Evolutionary conservation across 2,113 vertebrate genomes (phyloP).

Genomic region (Nothoprocta perdicaria): DNA sequence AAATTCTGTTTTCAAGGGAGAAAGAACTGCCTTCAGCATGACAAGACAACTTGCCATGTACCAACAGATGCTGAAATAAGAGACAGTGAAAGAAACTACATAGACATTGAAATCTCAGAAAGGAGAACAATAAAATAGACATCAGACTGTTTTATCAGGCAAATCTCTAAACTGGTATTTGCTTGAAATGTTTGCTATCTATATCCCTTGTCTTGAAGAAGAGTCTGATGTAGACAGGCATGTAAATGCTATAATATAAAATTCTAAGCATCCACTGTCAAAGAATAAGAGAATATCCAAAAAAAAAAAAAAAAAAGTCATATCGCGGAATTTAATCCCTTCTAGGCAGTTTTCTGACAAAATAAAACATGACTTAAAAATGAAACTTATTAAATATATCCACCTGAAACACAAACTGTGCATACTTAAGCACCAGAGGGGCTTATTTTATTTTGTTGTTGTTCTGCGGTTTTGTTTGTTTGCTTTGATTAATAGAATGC

Average conservation of each 20-base stretch:
- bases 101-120: background rate
- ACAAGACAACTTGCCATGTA: background rate
- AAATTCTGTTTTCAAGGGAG: background rate
- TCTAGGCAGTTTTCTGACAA: background rate
- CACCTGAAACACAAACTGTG: background rate
- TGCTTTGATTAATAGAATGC: background rate
- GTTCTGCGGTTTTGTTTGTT: background rate
- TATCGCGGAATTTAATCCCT: background rate
- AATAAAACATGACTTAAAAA: background rate
- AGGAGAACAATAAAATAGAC: background rate
- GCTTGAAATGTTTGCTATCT: background rate
- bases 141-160: background rate
- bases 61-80: background rate
- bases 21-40: background rate
- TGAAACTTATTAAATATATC: background rate
- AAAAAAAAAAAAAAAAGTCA: background rate
- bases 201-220: background rate
- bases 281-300: background rate
- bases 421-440: background rate
- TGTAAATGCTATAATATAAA: background rate
- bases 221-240: background rate
- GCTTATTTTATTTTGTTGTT: background rate
- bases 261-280: background rate
- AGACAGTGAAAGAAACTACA: background rate
- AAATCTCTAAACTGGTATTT: background rate